Evolutionary conservation across 2,888 invertebrate genomes (phyloP).

Genomic region (Macrophya annulata): DNA sequence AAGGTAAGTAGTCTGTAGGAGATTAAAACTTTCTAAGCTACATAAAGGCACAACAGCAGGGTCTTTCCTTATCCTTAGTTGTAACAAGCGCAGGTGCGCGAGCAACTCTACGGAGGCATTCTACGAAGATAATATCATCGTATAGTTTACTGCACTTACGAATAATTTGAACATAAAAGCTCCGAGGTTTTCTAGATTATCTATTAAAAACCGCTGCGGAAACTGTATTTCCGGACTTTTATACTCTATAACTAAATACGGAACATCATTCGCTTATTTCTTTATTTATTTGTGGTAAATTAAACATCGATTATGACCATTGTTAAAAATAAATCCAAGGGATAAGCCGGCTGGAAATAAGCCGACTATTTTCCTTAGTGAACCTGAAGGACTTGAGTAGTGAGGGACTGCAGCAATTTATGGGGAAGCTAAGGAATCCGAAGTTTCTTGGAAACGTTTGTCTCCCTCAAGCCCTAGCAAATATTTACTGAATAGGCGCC

Average conservation of each 20-base stretch:
- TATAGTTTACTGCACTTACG: not conserved
- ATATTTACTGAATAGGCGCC: slow-evolving; percentile 8
- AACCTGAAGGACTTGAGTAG: not conserved
- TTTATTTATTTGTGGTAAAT: not conserved
- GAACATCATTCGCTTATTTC: not conserved
- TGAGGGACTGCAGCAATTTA: not conserved
- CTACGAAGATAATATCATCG: slow-evolving; percentile 11
- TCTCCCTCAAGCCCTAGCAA: not conserved
- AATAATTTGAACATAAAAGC: slow-evolving; percentile 8
- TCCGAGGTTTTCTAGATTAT: slow-evolving; percentile 10
- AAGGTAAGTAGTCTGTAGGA: not conserved
- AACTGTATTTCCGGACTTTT: not conserved
- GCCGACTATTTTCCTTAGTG: not conserved
- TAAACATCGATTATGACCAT: not conserved
- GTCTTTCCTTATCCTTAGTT: slow-evolving; percentile 44
- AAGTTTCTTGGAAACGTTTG: slow-evolving; percentile 29
- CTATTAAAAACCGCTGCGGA: not conserved
- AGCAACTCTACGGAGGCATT: slow-evolving; percentile 15
- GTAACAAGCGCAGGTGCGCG: slow-evolving; percentile 25
- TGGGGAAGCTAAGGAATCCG: not conserved
- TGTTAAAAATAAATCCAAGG: not conserved
- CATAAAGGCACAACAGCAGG: slow-evolving; percentile 13
- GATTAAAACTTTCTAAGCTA: slow-evolving; percentile 43
- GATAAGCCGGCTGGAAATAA: slow-evolving; percentile 24
- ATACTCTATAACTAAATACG: not conserved